Base-by-base conservation (phyloP, 2,113 vertebrate genomes). In the Thomomys bottae region DNA sequence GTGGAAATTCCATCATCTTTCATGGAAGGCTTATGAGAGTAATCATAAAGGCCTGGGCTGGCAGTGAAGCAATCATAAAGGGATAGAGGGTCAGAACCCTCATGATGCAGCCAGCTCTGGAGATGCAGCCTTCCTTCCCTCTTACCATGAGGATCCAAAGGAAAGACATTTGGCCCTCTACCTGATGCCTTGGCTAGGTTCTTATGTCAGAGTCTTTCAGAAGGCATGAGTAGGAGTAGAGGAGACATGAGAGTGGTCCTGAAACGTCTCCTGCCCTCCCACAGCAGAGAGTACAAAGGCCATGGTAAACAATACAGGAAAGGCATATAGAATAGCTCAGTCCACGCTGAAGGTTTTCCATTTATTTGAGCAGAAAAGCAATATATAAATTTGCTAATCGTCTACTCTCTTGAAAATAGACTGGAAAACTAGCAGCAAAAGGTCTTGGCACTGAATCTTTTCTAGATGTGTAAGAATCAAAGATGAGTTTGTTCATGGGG, bases 401-500 rank as follows among this genome's bases (percentile, higher is more conserved):
- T 8, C 14, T 84, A 64, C 49, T 66, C 6, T 42, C 38, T 70
- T 70, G 49, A 15, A 54, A 54, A 54, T 54, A 54, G 49, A 15
- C 49, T 54, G 15, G 38, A 82, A 92, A 94, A 28, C 15, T n/a
- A 82, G 12, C n/a, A 84, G n/a, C 38, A 40, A 84, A 89, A 64
- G 15, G n/a, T 9, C 57, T 82, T 81, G 49, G 32, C 30, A 54
- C 17, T 38, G n/a, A 84, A 54, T 32, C 36, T 85, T 91, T 91
- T 87, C 68, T 71, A 84, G 89, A 32, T 36, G 42, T 66, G 20
- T 81, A 84, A 66, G 36, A 66, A 78, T 82, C 64, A 91, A 82
- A 89, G 84, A 20, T 83, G 61, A 93, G 18, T 79, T 82, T 38
- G 3, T 75, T 91, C 28, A 49, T 9, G 5, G 63, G 32, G 42